Percentiles rank a stretch among this genome's conserved stretches.
Conservation (phyloP, 2,113 vertebrate species). For the Pseudorasbora parva region DNA sequence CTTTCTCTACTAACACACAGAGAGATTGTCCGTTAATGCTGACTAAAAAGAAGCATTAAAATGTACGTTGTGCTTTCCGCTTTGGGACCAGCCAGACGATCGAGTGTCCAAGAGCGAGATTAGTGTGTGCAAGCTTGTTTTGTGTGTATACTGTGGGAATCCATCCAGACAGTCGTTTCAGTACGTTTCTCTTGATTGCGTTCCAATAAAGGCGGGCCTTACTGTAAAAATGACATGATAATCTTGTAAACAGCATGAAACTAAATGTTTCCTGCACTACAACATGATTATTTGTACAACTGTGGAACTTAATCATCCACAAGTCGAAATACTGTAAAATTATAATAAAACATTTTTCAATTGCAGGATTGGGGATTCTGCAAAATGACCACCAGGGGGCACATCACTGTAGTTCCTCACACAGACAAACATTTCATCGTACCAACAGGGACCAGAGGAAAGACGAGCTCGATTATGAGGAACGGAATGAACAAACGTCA, state of each 20-base stretch:
- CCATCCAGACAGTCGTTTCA: background rate
- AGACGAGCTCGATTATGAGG: constrained; percentile 38
- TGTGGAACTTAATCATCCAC: background rate
- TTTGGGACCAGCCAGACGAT: background rate
- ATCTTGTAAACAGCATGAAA: background rate
- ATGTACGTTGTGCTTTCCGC: background rate
- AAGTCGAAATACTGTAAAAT: background rate
- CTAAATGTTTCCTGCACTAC: background rate
- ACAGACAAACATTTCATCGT: background rate
- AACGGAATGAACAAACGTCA: constrained; percentile 29
- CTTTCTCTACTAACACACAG: constrained; percentile 17
- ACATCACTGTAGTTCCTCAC: background rate
- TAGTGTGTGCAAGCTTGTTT: constrained; percentile 4
- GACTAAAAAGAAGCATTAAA: background rate
- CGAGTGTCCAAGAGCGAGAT: background rate
- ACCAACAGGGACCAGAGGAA: constrained; percentile 40
- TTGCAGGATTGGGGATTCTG: background rate
- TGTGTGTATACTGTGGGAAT: constrained; percentile 27
- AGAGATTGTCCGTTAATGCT: constrained; percentile 15
- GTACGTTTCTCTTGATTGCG: constrained; percentile 20
- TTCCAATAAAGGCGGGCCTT: constrained; percentile 14
- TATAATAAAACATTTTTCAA: background rate
- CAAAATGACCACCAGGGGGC: constrained; percentile 46
- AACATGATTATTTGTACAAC: background rate
- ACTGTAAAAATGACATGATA: background rate